These are phyloP conservation scores for Gambelia wislizenii DNA, from an alignment of 2,797 vertebrate genomes.

Conservation along the genomic window DNA sequence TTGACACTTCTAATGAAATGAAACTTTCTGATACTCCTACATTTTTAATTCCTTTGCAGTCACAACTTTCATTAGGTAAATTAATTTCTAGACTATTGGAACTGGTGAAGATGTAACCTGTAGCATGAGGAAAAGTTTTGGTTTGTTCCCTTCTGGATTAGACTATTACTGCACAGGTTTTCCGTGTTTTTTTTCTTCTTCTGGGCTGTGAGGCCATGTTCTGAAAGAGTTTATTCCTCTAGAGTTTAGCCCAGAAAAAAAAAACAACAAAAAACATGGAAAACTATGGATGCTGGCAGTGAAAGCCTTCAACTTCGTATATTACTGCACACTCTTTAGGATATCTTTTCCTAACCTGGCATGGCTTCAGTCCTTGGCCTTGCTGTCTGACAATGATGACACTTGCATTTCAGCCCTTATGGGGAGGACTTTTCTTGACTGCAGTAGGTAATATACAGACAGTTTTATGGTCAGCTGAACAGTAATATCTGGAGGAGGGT, in stretches of 20 bases:
- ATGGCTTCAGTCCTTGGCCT: not conserved
- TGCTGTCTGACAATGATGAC: not conserved
- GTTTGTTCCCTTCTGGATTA: not conserved
- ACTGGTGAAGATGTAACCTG: conserved; percentile 18
- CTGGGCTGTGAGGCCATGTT: too few relatives aligned
- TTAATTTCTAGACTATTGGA: conserved; percentile 24
- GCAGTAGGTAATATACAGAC: not conserved
- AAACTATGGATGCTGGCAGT: too few relatives aligned
- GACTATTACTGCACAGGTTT: too few relatives aligned
- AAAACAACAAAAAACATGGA: too few relatives aligned
- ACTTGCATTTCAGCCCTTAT: not conserved
- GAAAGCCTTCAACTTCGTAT: too few relatives aligned
- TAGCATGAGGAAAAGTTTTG: conserved; percentile 25
- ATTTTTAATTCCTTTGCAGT: conserved; percentile 43
- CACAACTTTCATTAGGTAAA: conserved; percentile 47
- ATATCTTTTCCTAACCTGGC: not conserved
- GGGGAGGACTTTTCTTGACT: not conserved
- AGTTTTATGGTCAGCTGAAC: not conserved
- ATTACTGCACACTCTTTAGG: not conserved
- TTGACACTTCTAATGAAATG: conserved; percentile 58
- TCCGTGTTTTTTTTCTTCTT: too few relatives aligned
- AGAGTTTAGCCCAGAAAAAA: too few relatives aligned
- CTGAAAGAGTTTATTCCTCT: too few relatives aligned
- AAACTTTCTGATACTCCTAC: conserved; percentile 32
- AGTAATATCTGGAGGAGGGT: not conserved